Conservation (phyloP, 2,113 vertebrate genomes). For the Morone chrysops region DNA sequence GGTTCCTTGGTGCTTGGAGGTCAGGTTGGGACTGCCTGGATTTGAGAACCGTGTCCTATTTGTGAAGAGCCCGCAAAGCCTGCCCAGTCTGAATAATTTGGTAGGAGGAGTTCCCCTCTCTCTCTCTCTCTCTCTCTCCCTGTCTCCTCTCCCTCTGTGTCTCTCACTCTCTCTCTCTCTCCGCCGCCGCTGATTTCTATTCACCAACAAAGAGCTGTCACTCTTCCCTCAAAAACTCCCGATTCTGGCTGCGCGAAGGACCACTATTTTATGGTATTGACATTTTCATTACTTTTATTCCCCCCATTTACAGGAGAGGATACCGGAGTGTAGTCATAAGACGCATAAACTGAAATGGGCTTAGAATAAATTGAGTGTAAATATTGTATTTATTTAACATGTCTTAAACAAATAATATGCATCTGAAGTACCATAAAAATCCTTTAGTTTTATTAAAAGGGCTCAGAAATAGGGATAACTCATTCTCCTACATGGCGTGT, state of each 20-base stretch:
- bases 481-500: background rate
- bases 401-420: background rate
- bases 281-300: slow-evolving; percentile 75
- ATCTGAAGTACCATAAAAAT: background rate
- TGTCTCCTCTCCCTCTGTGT: background rate
- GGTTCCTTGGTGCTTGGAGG: slow-evolving; percentile 92
- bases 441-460: background rate
- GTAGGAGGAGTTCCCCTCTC: slow-evolving; percentile 96
- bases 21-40: slow-evolving; percentile 95
- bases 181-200: slow-evolving; percentile 91
- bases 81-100: slow-evolving; percentile 99
- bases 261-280: slow-evolving; percentile 72
- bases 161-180: slow-evolving; percentile 37
- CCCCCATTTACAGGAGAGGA: slow-evolving; percentile 41
- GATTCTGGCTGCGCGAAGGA: slow-evolving; percentile 87
- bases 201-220: slow-evolving; percentile 99
- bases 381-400: slow-evolving; percentile 11
- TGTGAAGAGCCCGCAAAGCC: slow-evolving; percentile 93
- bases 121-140: slow-evolving; percentile 72
- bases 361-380: background rate
- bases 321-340: slow-evolving; percentile 2
- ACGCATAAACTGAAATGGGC: slow-evolving; percentile 16
- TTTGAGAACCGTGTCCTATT: slow-evolving; percentile 94
- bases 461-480: background rate
- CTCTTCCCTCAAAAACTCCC: slow-evolving; percentile 88